Conservation (phyloP, 1,140 invertebrate genomes). For the Drosophila melanogaster region Release_6_plus_ISO1_MT NT_033777.3:9254001-9254500, state of each 20-base stretch:
- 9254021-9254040: not conserved
- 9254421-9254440: not conserved
- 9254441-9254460: not conserved
- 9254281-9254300: not conserved
- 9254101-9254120: not conserved
- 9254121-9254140: not conserved
- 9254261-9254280: not conserved
- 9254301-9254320: not conserved
- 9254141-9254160: not conserved
- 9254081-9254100: not conserved
- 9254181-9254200: not conserved
- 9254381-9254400: not conserved
- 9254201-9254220: not conserved
- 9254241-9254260: not conserved
- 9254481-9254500: not conserved
- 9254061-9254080: not conserved
- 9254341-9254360: not conserved
- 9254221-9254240: not conserved
- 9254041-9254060: slow-evolving; percentile 1
- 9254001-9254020: not conserved
- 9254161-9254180: not conserved
- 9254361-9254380: not conserved
- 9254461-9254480: not conserved
- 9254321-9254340: not conserved
- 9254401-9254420: not conserved